Base-by-base conservation (phyloP, 2,113 vertebrate genomes). In the Puma concolor region DNA sequence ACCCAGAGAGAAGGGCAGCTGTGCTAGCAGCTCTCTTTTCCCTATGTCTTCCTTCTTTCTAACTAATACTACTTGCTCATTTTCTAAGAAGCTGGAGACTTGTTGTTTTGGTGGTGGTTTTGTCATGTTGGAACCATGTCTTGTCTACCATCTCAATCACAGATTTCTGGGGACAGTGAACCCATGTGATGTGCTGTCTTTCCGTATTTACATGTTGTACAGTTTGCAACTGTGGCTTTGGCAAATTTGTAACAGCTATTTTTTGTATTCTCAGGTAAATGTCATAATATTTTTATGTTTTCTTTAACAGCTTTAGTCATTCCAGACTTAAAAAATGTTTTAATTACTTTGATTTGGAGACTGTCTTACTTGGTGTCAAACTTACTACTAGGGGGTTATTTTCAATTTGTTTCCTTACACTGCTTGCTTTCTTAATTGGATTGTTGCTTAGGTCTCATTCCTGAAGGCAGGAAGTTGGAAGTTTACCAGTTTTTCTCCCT, bases 201-300 rank as follows among this genome's bases (percentile, higher is more conserved):
- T 88, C 41, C 52, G 60, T n/a, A 31, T 80, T 77, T 85, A 36
- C 60, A 57, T 44, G 23, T 92, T 81, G 50, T 66, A 25, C 9
- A 44, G 38, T 93, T 57, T 97, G 15, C 84, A 84, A 87, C 38
- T 83, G 4, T 54, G 48, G 19, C 63, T 84, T 87, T 54, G 29
- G 54, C 52, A 63, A 38, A 71, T 86, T 94, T 87, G 50, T 87
- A 80, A 57, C 21, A 29, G 66, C 7, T 88, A 0, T 90, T 33
- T 63, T 23, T 48, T 57, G 71, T 83, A 48, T 50, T 92, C 44
- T 57, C 50, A 89, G 64, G 50, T 92, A 91, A 93, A 66, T 82
- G 85, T 93, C 95, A 69, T 44, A 97, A 97, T 95, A 96, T 96
- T 95, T 97, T 91, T 79, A 69, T 87, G 72, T 81, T 95, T 97